These are phyloP conservation scores for Charanyca ferruginea DNA, from an alignment of 2,888 invertebrate species.

Conservation along the genomic window DNA sequence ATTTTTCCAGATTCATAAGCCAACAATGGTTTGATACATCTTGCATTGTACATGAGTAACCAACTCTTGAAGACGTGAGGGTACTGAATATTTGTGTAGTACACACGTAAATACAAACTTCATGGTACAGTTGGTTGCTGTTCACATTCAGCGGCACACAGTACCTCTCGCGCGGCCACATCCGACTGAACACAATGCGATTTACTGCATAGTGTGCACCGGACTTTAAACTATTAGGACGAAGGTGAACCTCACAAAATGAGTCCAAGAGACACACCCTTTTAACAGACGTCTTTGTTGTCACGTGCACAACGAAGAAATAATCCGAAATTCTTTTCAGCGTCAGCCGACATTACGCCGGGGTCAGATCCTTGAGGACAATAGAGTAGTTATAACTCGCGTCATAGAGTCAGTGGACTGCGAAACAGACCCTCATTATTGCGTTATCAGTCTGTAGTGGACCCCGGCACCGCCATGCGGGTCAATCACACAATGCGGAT, in stretches of 20 bases:
- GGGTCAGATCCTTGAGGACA: slow-evolving; percentile 48
- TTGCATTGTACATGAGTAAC: slow-evolving; percentile 3
- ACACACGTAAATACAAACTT: slow-evolving; percentile 32
- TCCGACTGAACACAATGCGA: slow-evolving; percentile 32
- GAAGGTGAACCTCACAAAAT: slow-evolving; percentile 48
- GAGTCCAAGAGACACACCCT: slow-evolving; percentile 52
- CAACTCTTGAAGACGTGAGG: slow-evolving; percentile 7
- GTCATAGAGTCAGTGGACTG: slow-evolving; percentile 64
- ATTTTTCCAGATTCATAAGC: neutral
- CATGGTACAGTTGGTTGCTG: slow-evolving; percentile 30
- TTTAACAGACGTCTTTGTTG: slow-evolving; percentile 55
- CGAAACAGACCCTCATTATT: slow-evolving; percentile 66
- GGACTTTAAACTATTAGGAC: slow-evolving; percentile 42
- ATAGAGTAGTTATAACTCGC: slow-evolving; percentile 60
- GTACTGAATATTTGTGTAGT: slow-evolving; percentile 25
- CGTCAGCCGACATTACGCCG: slow-evolving; percentile 37
- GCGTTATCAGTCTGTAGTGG: slow-evolving; percentile 67
- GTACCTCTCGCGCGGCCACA: slow-evolving; percentile 22
- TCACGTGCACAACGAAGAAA: slow-evolving; percentile 50
- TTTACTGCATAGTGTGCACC: slow-evolving; percentile 32
- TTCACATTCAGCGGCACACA: slow-evolving; percentile 38
- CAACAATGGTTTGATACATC: slow-evolving; percentile 5
- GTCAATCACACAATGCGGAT: slow-evolving; percentile 60
- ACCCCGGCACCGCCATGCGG: slow-evolving; percentile 53
- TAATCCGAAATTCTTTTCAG: slow-evolving; percentile 53